These are phyloP conservation scores for Bolinopsis microptera DNA, from an alignment of 37 sponge, comb jelly and placozoan genomes.

Conservation along the genomic window DNA sequence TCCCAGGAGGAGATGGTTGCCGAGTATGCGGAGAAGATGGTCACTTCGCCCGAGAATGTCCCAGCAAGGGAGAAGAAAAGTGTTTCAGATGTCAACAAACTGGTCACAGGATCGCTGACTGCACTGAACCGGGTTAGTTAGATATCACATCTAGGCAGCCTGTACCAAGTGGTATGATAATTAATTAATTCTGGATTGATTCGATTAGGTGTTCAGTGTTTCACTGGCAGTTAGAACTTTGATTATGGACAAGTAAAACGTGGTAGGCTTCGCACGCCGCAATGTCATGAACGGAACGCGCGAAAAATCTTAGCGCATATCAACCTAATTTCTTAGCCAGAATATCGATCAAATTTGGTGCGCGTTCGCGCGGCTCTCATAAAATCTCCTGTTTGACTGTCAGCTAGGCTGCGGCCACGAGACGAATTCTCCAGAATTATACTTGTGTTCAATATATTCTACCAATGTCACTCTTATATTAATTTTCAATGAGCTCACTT, in stretches of 20 bases:
- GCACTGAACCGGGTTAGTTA: slow-evolving; percentile 8
- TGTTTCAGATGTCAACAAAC: slow-evolving; percentile 32
- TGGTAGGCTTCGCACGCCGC: too few species aligned
- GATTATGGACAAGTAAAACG: too few species aligned
- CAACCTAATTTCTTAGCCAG: background rate
- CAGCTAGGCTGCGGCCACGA: background rate
- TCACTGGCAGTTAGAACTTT: too few species aligned
- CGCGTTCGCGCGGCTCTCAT: background rate
- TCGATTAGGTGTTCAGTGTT: too few species aligned
- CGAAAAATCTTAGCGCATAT: background rate
- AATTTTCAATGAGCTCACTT: too few species aligned
- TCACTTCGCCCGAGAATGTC: slow-evolving; percentile 40
- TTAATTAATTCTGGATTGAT: too few species aligned
- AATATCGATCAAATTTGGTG: background rate
- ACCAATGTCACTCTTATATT: too few species aligned
- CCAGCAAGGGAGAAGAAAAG: slow-evolving; percentile 41
- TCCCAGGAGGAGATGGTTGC: background rate
- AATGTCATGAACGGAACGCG: background rate
- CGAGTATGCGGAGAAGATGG: slow-evolving; percentile 1
- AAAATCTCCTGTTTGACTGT: background rate
- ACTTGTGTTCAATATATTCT: too few species aligned
- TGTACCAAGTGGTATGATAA: background rate
- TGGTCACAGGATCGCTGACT: slow-evolving; percentile 15
- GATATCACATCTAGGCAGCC: too few species aligned
- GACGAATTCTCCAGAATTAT: too few species aligned